Conservation (phyloP, 2,113 vertebrate species). For the Toxotes chatareus region DNA sequence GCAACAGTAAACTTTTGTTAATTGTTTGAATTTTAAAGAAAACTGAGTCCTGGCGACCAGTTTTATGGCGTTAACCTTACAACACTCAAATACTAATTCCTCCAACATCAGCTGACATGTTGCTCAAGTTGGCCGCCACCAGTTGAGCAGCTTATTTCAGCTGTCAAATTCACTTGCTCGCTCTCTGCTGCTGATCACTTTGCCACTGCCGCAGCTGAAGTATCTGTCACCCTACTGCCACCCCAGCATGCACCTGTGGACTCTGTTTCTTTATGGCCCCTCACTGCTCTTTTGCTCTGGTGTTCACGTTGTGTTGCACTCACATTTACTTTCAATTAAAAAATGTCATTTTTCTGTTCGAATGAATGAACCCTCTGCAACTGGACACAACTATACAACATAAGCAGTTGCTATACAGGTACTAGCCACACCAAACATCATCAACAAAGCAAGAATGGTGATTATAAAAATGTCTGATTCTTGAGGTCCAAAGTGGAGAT, state of each 20-base stretch:
- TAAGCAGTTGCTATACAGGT: not conserved
- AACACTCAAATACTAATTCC: not conserved
- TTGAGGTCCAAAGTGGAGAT: not conserved
- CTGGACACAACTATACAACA: not conserved
- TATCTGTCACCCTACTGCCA: constrained; percentile 21
- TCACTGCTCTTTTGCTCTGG: constrained; percentile 20
- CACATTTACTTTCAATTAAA: not conserved
- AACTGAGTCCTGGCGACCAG: not conserved
- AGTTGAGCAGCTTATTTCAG: constrained; percentile 59
- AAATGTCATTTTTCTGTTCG: not conserved
- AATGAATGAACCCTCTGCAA: not conserved
- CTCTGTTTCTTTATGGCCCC: constrained; percentile 18
- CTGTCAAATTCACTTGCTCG: constrained; percentile 46
- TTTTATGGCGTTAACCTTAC: not conserved
- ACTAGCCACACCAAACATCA: not conserved
- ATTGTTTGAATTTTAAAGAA: not conserved
- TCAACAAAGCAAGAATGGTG: not conserved
- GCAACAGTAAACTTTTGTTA: no score
- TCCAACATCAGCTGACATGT: not conserved
- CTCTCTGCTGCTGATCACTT: constrained; percentile 48
- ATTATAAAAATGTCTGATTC: not conserved
- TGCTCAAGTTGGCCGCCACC: constrained; percentile 8
- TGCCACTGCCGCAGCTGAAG: constrained; percentile 45
- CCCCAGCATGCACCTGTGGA: constrained; percentile 26
- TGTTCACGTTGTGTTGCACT: not conserved